Conservation (phyloP, 1,140 invertebrate genomes). For the Homalodisca vitripennis region DNA sequence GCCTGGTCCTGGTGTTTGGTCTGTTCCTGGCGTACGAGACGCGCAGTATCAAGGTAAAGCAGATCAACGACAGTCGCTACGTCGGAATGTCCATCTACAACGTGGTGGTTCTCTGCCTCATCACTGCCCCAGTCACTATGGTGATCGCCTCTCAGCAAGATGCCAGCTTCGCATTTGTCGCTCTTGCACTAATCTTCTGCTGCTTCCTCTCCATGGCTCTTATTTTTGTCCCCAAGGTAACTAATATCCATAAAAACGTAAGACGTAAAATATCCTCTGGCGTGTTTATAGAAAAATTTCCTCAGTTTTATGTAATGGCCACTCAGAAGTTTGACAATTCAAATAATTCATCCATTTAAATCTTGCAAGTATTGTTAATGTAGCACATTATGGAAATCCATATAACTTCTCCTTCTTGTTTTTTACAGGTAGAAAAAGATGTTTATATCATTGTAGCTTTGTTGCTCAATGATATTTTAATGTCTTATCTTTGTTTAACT, state of each 20-base stretch:
- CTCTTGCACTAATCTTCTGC: constrained; percentile 90
- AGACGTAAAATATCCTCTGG: too few species aligned
- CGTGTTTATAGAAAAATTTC: too few species aligned
- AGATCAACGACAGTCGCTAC: constrained; percentile 94
- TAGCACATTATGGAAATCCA: too few species aligned
- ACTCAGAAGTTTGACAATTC: too few species aligned
- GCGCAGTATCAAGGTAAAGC: constrained; percentile 90
- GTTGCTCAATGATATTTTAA: too few species aligned
- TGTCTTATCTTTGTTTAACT: too few species aligned
- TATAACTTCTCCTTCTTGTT: too few species aligned
- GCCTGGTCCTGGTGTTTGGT: constrained; percentile 93
- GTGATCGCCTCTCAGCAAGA: constrained; percentile 97
- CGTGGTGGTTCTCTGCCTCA: constrained; percentile 95
- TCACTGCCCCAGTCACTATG: constrained; percentile 95
- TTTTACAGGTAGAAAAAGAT: too few species aligned
- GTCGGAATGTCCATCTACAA: constrained; percentile 99
- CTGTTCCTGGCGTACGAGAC: constrained; percentile 98
- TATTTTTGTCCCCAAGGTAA: constrained; percentile 94
- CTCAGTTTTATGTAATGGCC: too few species aligned
- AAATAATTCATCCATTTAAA: too few species aligned
- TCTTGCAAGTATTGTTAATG: too few species aligned
- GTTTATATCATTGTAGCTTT: too few species aligned
- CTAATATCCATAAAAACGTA: constrained; percentile 36
- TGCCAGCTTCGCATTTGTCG: constrained; percentile 95
- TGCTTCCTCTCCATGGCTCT: constrained; percentile 97